A percentile compares a stretch with the other conserved stretches of the same genome.
Conservation (phyloP, 2,888 invertebrate genomes). For the Oscheius sp. region DNA sequence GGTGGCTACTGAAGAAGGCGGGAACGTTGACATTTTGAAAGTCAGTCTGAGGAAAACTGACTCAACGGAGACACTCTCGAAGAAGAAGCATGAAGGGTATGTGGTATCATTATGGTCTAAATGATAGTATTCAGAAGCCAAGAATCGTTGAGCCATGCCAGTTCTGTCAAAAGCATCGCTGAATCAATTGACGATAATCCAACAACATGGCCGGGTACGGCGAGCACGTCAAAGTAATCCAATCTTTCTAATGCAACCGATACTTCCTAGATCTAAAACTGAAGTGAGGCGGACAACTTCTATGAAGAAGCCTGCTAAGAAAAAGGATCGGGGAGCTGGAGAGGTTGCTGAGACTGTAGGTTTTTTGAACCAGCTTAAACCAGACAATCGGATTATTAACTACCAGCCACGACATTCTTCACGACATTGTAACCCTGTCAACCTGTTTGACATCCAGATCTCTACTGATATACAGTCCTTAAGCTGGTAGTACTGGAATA, state of each 20-base stretch:
- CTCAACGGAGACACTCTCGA: conserved; percentile 22
- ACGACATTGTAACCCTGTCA: no score
- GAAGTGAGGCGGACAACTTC: conserved; percentile 12
- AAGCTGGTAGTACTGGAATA: no score
- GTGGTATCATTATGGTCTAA: no score
- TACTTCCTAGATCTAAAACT: neutral
- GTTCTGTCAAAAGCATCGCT: conserved; percentile 35
- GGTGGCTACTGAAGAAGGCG: conserved; percentile 16
- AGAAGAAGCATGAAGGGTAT: conserved; percentile 22
- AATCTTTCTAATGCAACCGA: neutral
- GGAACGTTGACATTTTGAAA: conserved; percentile 31
- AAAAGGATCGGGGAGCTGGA: neutral
- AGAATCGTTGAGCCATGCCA: conserved; percentile 32
- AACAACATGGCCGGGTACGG: conserved; percentile 19
- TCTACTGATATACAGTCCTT: no score
- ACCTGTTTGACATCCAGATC: no score
- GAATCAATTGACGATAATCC: conserved; percentile 35
- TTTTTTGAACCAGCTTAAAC: neutral
- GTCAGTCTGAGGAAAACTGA: conserved; percentile 37
- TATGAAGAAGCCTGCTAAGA: conserved; percentile 26
- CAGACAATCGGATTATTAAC: neutral
- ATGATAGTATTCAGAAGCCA: conserved; percentile 26
- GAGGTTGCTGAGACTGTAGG: conserved; percentile 18
- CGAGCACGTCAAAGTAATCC: conserved; percentile 26
- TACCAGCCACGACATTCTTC: no score